phyloP scores from a whole-genome alignment of 2,888 invertebrate species.

The Sipha maydis region DNA sequence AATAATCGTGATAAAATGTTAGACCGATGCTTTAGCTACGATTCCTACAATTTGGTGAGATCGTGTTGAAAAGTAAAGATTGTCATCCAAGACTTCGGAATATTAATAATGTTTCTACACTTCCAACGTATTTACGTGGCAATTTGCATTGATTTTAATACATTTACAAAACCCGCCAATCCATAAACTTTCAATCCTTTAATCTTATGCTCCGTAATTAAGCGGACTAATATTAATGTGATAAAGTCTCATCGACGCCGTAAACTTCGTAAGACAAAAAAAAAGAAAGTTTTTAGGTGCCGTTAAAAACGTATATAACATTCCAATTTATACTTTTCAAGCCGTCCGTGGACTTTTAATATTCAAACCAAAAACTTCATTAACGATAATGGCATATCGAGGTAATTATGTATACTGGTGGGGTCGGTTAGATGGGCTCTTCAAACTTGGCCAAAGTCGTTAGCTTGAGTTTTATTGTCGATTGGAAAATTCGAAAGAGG shows the following conservation, averaged over 20 bases:
- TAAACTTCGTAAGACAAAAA: slow-evolving; percentile 1
- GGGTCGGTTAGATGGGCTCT: slow-evolving; percentile 40
- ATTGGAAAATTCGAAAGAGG: slow-evolving; percentile 56
- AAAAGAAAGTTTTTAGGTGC: slow-evolving; percentile 31
- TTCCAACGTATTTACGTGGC: neutral
- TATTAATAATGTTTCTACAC: neutral
- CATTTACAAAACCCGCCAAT: slow-evolving; percentile 28
- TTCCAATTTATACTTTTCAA: slow-evolving; percentile 55
- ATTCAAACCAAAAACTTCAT: slow-evolving; percentile 61
- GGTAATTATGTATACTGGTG: slow-evolving; percentile 48
- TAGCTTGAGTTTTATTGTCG: slow-evolving; percentile 58
- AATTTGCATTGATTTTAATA: neutral
- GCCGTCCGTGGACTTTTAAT: slow-evolving; percentile 50
- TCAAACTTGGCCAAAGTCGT: slow-evolving; percentile 55
- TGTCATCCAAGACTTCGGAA: neutral
- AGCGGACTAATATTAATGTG: slow-evolving; percentile 40
- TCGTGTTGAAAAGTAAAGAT: too few species aligned
- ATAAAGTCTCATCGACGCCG: slow-evolving; percentile 39
- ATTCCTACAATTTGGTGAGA: too few species aligned
- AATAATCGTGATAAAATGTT: too few species aligned
- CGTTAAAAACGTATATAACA: slow-evolving; percentile 44
- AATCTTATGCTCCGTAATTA: slow-evolving; percentile 35
- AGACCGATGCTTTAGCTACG: too few species aligned
- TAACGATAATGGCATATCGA: slow-evolving; percentile 57
- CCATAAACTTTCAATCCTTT: slow-evolving; percentile 40